Evolutionary conservation across 2,888 invertebrate genomes (phyloP).

Genomic region (Pseudococcus longispinus): DNA sequence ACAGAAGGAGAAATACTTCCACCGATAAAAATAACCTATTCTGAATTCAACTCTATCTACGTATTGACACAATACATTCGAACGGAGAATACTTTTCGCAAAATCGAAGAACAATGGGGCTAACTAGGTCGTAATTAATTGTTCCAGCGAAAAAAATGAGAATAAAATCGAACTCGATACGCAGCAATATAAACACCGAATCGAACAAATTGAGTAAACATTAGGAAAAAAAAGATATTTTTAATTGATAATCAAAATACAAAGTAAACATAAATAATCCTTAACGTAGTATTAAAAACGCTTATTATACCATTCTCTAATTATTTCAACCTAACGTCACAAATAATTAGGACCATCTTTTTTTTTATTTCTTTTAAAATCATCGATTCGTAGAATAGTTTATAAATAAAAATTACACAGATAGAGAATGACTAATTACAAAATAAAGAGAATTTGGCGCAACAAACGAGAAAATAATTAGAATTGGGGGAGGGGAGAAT

Average conservation of each 20-base stretch:
- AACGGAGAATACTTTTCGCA: not conserved
- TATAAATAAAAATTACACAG: slow-evolving; percentile 26
- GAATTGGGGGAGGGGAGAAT: not conserved
- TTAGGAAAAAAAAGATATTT: slow-evolving; percentile 27
- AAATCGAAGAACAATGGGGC: not conserved
- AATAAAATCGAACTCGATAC: too few species aligned
- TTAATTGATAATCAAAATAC: slow-evolving; percentile 35
- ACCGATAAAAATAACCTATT: not conserved
- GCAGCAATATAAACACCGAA: too few species aligned
- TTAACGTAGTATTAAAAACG: slow-evolving; percentile 32
- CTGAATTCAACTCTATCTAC: not conserved
- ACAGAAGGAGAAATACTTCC: not conserved
- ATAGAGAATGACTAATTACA: slow-evolving; percentile 31
- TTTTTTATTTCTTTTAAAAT: not conserved
- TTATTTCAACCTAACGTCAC: slow-evolving; percentile 20
- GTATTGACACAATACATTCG: not conserved
- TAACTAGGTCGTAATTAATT: not conserved
- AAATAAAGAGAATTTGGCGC: slow-evolving; percentile 7
- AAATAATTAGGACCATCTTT: slow-evolving; percentile 26
- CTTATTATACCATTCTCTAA: slow-evolving; percentile 26
- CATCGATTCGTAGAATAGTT: slow-evolving; percentile 28
- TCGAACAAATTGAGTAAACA: not conserved
- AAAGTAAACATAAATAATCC: slow-evolving; percentile 35
- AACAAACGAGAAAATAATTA: not conserved
- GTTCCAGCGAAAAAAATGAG: not conserved